Base-by-base conservation (phyloP, 2,888 invertebrate species). In the Oscheius sp. region DNA sequence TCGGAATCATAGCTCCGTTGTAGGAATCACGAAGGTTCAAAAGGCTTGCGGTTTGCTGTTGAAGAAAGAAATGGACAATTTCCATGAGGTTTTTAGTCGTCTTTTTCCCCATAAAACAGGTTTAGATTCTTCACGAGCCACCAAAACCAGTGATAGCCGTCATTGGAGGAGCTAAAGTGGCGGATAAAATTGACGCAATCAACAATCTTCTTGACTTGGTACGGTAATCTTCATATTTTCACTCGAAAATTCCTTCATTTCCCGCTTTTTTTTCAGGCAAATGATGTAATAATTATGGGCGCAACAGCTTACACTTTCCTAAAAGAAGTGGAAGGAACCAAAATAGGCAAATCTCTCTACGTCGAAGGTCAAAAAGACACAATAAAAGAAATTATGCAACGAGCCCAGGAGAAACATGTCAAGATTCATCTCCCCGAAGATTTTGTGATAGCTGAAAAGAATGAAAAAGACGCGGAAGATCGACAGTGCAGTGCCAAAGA, bases 251-350 rank as follows among this genome's bases (percentile, higher is more conserved):
- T n/a, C n/a, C n/a, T n/a, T n/a, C n/a, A n/a, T 9, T 35, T 35
- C 35, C 35, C 3, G 35, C 35, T 35, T 35, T 35, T 35, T 89
- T 35, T 35, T 35, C 76, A 97, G 91, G 98, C 99, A 0, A 93
- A 98, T 89, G 97, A 97, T 90, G 98, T 99, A 97, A 97, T 99
- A 85, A 97, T 99, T 89, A 97, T 96, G 43, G 99, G 99, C 73
- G 99, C 98, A 75, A 99, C 99, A 99, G 96, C 97, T 0, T 99
- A 94, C 89, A 99, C 99, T 71, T 99, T 99, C 91, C 92, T 98
- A 6, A 99, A 99, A 90, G 94, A 94, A 76, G 90, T 93, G 0
- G 92, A 95, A 86, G 93, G 93, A 77, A 96, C 98, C 95, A 92
- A 94, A 93, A 99, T 99, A 89, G 99, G 98, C 1, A 93, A 92